phyloP scores from a whole-genome alignment of 2,797 vertebrate species.

The Zalophus californianus region DNA sequence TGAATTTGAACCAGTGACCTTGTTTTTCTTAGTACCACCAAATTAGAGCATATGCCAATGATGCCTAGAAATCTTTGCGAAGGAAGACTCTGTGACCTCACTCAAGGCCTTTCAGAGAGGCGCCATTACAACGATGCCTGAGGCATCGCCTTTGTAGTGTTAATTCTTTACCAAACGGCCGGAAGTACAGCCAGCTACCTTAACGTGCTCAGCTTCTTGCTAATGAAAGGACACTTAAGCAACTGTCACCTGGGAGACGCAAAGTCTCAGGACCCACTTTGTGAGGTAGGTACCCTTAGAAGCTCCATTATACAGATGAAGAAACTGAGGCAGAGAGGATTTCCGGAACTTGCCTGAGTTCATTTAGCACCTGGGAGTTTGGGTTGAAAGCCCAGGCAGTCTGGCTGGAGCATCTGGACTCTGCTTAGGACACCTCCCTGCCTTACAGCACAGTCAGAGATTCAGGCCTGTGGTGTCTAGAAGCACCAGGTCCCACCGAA shows the following conservation, averaged over 20 bases:
- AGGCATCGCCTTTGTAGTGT: not conserved
- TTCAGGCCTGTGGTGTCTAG: not conserved
- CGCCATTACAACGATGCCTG: rapidly evolving
- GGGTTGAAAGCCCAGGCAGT: not conserved
- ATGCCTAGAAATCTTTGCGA: not conserved
- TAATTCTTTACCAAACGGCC: rapidly evolving
- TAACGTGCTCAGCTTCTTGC: not conserved
- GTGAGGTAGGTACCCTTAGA: not conserved
- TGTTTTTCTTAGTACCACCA: not conserved
- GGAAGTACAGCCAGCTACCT: not conserved
- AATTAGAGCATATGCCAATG: rapidly evolving
- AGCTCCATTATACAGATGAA: not conserved
- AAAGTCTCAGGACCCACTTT: not conserved
- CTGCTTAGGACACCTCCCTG: not conserved
- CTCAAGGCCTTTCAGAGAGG: not conserved
- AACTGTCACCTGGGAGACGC: not conserved
- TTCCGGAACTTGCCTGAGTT: not conserved
- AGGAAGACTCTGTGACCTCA: not conserved
- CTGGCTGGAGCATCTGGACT: not conserved
- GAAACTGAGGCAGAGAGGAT: not conserved
- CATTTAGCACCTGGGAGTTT: no score
- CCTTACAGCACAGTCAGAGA: not conserved
- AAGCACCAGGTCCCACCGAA: not conserved
- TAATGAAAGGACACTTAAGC: not conserved
- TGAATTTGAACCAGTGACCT: not conserved